Conservation (phyloP, 2,797 vertebrate species). For the Telmatherina bonti region DNA sequence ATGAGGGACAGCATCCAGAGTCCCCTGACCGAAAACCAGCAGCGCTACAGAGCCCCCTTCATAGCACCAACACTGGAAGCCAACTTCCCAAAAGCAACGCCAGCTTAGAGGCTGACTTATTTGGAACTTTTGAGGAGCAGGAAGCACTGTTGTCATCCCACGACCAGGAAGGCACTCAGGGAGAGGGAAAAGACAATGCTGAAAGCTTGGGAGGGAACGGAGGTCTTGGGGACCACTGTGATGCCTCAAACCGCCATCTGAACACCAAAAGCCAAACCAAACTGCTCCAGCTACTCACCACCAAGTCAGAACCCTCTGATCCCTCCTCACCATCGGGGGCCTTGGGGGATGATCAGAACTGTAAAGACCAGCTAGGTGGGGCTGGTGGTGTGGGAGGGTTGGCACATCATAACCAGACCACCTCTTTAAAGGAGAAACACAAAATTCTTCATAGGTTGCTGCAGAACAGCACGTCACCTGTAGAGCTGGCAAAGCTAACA, state of each 20-base stretch:
- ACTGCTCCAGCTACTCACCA: slow-evolving; percentile 95
- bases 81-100: slow-evolving; percentile 85
- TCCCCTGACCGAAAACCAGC: slow-evolving; percentile 91
- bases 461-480: slow-evolving; percentile 96
- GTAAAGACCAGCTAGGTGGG: slow-evolving; percentile 87
- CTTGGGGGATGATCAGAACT: slow-evolving; percentile 82
- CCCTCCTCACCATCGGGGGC: slow-evolving; percentile 85
- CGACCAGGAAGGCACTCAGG: slow-evolving; percentile 67
- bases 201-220: slow-evolving; percentile 35
- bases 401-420: slow-evolving; percentile 83
- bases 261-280: slow-evolving; percentile 95
- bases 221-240: slow-evolving; percentile 62
- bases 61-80: slow-evolving; percentile 78
- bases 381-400: slow-evolving; percentile 40
- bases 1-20: slow-evolving; percentile 75
- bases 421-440: slow-evolving; percentile 98
- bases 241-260: slow-evolving; percentile 86
- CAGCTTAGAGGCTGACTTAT: slow-evolving; percentile 61
- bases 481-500: slow-evolving; percentile 94
- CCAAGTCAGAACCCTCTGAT: slow-evolving; percentile 92
- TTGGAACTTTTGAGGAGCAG: slow-evolving; percentile 79
- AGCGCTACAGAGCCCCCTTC: slow-evolving; percentile 69
- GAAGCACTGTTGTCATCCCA: slow-evolving; percentile 82
- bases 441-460: slow-evolving; percentile 97
- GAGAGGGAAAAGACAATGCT: slow-evolving; percentile 44